These are phyloP conservation scores for Epinephelus awoara DNA, from an alignment of 2,797 vertebrate genomes.

Conservation along the genomic window DNA sequence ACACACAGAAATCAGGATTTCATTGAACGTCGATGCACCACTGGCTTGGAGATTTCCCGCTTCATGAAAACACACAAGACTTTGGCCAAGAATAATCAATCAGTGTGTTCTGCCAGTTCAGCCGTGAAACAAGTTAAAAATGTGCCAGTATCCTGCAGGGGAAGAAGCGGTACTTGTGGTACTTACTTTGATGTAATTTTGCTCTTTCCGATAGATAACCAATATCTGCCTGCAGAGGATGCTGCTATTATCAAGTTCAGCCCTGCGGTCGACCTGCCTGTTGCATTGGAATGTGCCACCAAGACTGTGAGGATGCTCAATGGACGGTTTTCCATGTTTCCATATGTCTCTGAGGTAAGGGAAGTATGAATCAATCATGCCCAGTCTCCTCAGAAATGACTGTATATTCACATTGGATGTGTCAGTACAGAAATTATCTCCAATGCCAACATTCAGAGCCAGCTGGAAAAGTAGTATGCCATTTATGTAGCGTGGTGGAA, in stretches of 20 bases:
- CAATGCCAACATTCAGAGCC: background rate
- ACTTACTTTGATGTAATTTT: slow-evolving; percentile 37
- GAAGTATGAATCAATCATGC: background rate
- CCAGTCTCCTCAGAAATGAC: background rate
- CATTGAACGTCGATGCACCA: slow-evolving; percentile 40
- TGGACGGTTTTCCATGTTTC: background rate
- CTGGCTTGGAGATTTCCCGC: slow-evolving; percentile 55
- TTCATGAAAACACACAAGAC: slow-evolving; percentile 53
- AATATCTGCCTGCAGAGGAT: slow-evolving; percentile 18
- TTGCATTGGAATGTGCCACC: slow-evolving; percentile 2
- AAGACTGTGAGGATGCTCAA: background rate
- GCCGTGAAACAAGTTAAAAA: slow-evolving; percentile 43
- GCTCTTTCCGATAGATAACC: slow-evolving; percentile 17
- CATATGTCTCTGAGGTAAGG: background rate
- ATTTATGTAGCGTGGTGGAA: background rate
- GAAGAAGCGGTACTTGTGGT: background rate
- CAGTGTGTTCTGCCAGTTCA: slow-evolving; percentile 45
- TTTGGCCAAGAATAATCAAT: slow-evolving; percentile 64
- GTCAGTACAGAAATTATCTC: background rate
- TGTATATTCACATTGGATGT: background rate
- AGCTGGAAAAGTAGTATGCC: background rate
- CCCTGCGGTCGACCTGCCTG: slow-evolving; percentile 1
- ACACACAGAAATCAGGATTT: slow-evolving; percentile 43
- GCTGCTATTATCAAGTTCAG: slow-evolving; percentile 19
- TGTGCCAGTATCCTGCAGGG: slow-evolving; percentile 33